Conservation (phyloP, 1,140 invertebrate species). For the Apis florea region DNA sequence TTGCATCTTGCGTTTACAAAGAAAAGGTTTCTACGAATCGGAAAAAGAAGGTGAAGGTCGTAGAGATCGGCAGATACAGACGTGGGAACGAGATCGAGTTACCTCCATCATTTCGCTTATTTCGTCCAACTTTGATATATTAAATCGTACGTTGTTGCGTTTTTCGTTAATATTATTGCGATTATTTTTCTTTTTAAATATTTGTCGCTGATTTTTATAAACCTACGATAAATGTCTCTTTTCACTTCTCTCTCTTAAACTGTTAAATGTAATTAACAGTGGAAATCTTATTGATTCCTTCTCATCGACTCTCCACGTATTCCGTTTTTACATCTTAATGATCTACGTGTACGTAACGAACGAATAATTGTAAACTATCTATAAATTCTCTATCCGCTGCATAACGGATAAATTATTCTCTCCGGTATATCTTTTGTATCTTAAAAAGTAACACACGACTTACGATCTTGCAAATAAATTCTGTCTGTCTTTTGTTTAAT, state of each 20-base stretch:
- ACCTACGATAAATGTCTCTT: no score
- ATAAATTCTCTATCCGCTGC: neutral
- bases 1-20: slow-evolving; percentile 4
- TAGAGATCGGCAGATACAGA: slow-evolving; percentile 22
- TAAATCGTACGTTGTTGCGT: neutral
- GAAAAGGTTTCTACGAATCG: slow-evolving; percentile 13
- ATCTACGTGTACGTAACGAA: neutral
- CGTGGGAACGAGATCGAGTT: slow-evolving; percentile 36
- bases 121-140: neutral
- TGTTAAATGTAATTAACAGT: no score
- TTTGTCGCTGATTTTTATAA: no score
- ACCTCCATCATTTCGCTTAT: neutral
- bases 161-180: no score
- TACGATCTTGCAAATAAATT: neutral
- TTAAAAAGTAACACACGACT: no score
- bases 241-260: no score
- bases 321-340: neutral
- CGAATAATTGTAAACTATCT: neutral
- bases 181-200: no score
- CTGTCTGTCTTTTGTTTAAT: no score
- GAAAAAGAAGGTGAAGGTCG: slow-evolving; percentile 61
- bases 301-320: no score
- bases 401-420: neutral
- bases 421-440: no score
- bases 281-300: no score